Evolutionary conservation across 2,888 invertebrate genomes (phyloP).

Genomic region (Ctena decussata): DNA sequence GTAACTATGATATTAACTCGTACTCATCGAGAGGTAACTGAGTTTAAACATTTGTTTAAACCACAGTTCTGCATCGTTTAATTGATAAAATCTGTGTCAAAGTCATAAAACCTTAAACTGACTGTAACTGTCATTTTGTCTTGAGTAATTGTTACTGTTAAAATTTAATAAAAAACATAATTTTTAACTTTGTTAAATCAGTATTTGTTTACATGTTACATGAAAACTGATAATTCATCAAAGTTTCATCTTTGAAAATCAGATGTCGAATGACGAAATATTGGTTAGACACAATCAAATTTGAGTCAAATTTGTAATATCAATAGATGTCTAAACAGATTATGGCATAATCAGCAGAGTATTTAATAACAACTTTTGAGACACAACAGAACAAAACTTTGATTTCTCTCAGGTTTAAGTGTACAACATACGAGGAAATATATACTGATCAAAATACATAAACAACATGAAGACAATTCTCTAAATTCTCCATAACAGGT

Average conservation of each 20-base stretch:
- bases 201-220: constrained; percentile 41
- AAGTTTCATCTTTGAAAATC: neutral
- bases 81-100: constrained; percentile 67
- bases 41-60: constrained; percentile 33
- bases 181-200: neutral
- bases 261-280: neutral
- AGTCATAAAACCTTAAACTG: constrained; percentile 44
- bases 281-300: neutral
- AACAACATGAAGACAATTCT: too few species aligned
- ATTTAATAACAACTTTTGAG: too few species aligned
- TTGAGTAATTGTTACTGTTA: constrained; percentile 50
- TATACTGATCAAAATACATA: too few species aligned
- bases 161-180: constrained; percentile 11
- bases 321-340: too few species aligned
- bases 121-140: constrained; percentile 62
- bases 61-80: constrained; percentile 17
- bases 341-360: too few species aligned
- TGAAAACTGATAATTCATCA: constrained; percentile 38
- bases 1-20: neutral
- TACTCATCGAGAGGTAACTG: constrained; percentile 40
- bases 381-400: too few species aligned
- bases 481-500: too few species aligned
- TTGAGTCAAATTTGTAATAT: too few species aligned
- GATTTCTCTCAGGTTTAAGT: too few species aligned
- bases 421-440: too few species aligned